Conservation (phyloP, 1,140 invertebrate genomes). For the Tetramorium alpestre region DNA sequence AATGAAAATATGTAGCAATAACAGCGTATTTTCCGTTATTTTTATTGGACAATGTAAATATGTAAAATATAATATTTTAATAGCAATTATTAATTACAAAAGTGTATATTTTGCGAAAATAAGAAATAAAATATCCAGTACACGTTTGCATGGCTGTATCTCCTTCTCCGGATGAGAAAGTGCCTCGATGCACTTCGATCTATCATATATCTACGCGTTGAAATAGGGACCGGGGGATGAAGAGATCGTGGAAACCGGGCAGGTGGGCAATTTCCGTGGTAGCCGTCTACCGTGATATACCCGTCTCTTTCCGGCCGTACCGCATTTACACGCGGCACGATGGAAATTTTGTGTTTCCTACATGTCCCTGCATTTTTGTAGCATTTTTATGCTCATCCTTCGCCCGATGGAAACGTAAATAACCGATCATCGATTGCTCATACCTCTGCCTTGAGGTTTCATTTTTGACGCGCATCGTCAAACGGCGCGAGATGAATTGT, state of each 20-base stretch:
- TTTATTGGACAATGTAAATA: background rate
- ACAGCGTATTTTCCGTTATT: background rate
- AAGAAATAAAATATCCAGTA: constrained; percentile 8
- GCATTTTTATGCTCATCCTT: constrained; percentile 20
- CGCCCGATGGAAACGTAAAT: constrained; percentile 26
- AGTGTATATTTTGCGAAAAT: background rate
- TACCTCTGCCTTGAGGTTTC: constrained; percentile 3
- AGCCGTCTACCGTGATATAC: constrained; percentile 60
- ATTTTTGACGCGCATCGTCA: constrained; percentile 26
- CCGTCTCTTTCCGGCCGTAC: constrained; percentile 30
- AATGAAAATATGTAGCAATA: background rate
- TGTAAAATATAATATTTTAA: constrained; percentile 16
- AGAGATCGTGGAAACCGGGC: constrained; percentile 65
- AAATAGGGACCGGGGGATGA: constrained; percentile 55
- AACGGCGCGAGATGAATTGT: constrained; percentile 29
- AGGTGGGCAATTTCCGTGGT: constrained; percentile 65
- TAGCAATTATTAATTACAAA: background rate
- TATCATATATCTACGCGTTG: constrained; percentile 49
- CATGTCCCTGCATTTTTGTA: constrained; percentile 16
- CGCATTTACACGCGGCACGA: constrained; percentile 31
- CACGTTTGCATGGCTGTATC: background rate
- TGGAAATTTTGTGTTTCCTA: constrained; percentile 57
- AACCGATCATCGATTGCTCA: constrained; percentile 27
- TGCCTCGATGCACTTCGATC: constrained; percentile 41
- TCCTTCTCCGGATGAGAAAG: constrained; percentile 30